A percentile compares a stretch with the other conserved stretches of the same genome.
Evolutionary conservation across 2,797 vertebrate species (phyloP).

Genomic region (Rhincodon typus): DNA sequence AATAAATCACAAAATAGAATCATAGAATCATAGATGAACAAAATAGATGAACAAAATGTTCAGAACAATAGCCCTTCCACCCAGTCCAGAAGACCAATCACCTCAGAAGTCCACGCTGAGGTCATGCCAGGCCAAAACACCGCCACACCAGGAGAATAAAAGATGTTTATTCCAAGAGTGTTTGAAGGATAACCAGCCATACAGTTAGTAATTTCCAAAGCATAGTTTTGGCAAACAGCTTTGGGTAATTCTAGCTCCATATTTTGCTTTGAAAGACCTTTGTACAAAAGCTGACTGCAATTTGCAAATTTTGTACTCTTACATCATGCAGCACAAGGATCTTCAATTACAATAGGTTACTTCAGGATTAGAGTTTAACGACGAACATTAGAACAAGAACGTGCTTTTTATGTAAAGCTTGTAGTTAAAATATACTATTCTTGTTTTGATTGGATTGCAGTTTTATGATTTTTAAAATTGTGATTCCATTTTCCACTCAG

Average conservation of each 20-base stretch:
- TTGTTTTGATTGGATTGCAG: background rate
- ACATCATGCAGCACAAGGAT: background rate
- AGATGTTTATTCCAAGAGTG: too few relatives aligned
- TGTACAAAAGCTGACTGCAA: background rate
- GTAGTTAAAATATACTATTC: background rate
- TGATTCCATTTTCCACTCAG: slow-evolving; percentile 51
- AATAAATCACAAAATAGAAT: too few relatives aligned
- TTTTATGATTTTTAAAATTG: background rate
- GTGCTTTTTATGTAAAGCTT: background rate
- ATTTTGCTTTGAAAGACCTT: background rate
- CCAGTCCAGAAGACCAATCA: too few relatives aligned
- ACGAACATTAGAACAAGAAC: background rate
- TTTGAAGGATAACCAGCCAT: background rate
- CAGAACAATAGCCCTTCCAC: too few relatives aligned
- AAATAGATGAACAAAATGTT: too few relatives aligned
- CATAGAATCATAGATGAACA: too few relatives aligned
- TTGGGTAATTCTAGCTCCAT: background rate
- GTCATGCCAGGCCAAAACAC: too few relatives aligned
- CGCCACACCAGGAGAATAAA: too few relatives aligned
- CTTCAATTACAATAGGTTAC: background rate
- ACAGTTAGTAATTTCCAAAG: background rate
- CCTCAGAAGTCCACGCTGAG: too few relatives aligned
- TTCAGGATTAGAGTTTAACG: background rate
- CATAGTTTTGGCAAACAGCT: background rate
- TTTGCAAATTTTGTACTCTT: background rate